Evolutionary conservation across 2,888 invertebrate species (phyloP).

Genomic region (Sthenelais limicola): DNA sequence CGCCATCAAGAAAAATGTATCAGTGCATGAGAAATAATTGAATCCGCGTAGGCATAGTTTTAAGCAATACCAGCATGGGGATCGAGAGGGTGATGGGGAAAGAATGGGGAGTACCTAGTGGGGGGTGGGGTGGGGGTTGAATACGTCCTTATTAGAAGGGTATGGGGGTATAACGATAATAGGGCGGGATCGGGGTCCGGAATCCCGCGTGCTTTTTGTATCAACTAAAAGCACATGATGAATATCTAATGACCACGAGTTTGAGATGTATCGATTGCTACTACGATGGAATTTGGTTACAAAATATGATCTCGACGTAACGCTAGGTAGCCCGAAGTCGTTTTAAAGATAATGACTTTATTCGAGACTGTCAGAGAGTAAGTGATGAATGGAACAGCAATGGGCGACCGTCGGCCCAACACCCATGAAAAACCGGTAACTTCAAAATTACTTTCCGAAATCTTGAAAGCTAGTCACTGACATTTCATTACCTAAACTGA

Average conservation of each 20-base stretch:
- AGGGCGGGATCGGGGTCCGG: constrained; percentile 5
- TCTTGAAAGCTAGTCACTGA: constrained; percentile 34
- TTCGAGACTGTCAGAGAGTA: constrained; percentile 30
- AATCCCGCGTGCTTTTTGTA: constrained; percentile 36
- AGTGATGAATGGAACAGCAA: constrained; percentile 30
- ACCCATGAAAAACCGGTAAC: constrained; percentile 23
- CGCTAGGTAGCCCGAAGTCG: constrained; percentile 27
- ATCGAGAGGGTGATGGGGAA: no score
- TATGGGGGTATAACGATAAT: no score
- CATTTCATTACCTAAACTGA: constrained; percentile 39
- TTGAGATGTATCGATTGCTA: constrained; percentile 23
- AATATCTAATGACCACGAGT: constrained; percentile 27
- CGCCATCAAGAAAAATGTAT: constrained; percentile 36
- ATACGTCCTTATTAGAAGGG: no score
- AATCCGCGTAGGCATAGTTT: constrained; percentile 27
- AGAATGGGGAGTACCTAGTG: no score
- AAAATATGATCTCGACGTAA: constrained; percentile 17
- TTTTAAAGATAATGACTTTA: constrained; percentile 38
- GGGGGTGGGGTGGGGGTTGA: no score
- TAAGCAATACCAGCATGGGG: constrained; percentile 31
- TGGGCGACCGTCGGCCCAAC: constrained; percentile 28
- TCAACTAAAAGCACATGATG: constrained; percentile 37
- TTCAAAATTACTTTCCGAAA: constrained; percentile 39
- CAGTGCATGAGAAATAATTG: constrained; percentile 34
- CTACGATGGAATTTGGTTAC: constrained; percentile 32